A percentile compares a stretch with the other conserved stretches of the same genome.
Conservation (phyloP, 2,113 vertebrate species). For the Microcebus griseorufus region DNA sequence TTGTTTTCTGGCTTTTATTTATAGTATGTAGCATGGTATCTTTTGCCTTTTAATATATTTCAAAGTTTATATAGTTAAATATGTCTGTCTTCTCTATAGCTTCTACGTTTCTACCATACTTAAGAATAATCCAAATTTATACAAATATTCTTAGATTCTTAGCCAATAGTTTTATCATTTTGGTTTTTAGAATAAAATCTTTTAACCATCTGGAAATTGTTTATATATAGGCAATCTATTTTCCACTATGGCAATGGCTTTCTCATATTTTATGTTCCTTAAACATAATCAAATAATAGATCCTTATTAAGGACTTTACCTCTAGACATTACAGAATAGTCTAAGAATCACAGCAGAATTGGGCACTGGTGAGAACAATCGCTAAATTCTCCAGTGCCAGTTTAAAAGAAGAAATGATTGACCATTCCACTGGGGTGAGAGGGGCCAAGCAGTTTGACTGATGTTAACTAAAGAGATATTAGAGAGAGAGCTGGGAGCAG, state of each 20-base stretch:
- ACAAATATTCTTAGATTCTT: not conserved
- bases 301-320: not conserved
- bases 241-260: not conserved
- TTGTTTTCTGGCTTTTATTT: not conserved
- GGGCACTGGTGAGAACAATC: not conserved
- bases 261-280: not conserved
- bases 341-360: not conserved
- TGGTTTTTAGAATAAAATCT: constrained; percentile 25
- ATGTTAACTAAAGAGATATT: not conserved
- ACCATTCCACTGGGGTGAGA: not conserved
- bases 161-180: not conserved
- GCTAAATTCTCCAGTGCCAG: not conserved
- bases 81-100: not conserved
- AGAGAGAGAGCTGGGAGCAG: not conserved
- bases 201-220: not conserved
- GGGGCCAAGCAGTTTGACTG: not conserved
- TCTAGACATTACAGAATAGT: not conserved
- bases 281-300: not conserved
- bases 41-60: not conserved
- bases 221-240: not conserved
- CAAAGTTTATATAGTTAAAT: not conserved
- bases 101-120: not conserved
- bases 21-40: not conserved
- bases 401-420: not conserved
- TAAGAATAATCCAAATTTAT: not conserved